Evolutionary conservation across 2,113 vertebrate species (phyloP).

Genomic region (Spheniscus mendiculus): DNA sequence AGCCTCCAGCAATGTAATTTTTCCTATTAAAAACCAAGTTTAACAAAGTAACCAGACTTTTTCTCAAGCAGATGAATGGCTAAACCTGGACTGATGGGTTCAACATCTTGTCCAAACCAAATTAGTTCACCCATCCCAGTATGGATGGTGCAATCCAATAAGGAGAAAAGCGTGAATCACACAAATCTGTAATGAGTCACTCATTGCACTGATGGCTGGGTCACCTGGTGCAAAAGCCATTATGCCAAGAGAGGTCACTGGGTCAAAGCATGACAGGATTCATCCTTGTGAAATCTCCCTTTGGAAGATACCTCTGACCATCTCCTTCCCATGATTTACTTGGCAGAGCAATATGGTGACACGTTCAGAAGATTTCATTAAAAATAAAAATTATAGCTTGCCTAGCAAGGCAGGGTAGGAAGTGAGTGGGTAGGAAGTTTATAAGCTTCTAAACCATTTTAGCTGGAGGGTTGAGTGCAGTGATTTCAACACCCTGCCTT

Average conservation of each 20-base stretch:
- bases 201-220: neutral
- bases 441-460: conserved; percentile 6
- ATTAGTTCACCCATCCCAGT: neutral
- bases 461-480: neutral
- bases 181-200: neutral
- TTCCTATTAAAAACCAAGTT: neutral
- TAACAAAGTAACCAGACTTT: neutral
- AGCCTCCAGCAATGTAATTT: neutral
- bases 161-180: neutral
- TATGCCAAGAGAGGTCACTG: conserved; percentile 10
- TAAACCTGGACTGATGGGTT: neutral
- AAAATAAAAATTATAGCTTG: conserved; percentile 29
- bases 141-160: neutral
- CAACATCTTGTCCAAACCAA: neutral
- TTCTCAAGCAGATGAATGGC: neutral
- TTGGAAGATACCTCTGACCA: neutral
- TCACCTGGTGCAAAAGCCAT: neutral
- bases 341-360: neutral
- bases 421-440: conserved; percentile 17
- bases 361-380: neutral
- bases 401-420: neutral
- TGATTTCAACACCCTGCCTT: neutral
- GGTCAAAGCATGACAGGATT: neutral
- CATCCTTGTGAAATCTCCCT: neutral
- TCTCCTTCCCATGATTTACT: neutral